Evolutionary conservation across 2,113 vertebrate species (phyloP).

Genomic region (Istiophorus platypterus): DNA sequence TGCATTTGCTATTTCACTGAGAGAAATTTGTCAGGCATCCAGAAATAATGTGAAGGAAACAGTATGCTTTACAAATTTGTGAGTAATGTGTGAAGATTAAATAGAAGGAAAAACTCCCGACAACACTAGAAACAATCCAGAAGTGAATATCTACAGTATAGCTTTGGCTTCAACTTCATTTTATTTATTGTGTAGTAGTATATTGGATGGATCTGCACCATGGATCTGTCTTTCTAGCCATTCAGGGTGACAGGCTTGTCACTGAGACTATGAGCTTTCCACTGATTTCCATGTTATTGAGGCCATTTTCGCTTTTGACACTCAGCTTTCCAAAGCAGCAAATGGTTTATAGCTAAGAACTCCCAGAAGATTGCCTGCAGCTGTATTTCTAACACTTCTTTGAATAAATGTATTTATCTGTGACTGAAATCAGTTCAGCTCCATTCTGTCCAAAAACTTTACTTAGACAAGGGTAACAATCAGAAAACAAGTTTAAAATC

Average conservation of each 20-base stretch:
- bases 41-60: neutral
- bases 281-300: constrained; percentile 13
- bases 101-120: neutral
- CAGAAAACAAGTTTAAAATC: neutral
- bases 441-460: neutral
- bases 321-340: constrained; percentile 19
- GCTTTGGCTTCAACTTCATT: neutral
- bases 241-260: neutral
- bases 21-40: constrained; percentile 7
- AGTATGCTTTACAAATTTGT: constrained; percentile 3
- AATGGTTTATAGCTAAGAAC: constrained; percentile 23
- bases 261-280: constrained; percentile 2
- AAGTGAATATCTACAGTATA: neutral
- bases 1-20: neutral
- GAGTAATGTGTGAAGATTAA: neutral
- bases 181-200: neutral
- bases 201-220: neutral
- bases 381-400: constrained; percentile 6
- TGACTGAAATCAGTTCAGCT: constrained; percentile 16
- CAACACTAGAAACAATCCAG: neutral
- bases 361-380: constrained; percentile 6
- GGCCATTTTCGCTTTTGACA: constrained; percentile 4
- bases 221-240: neutral
- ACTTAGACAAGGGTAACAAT: neutral
- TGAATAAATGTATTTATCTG: constrained; percentile 31